Base-by-base conservation (phyloP, 2,888 invertebrate genomes). In the Polylopha cassiicola region DNA sequence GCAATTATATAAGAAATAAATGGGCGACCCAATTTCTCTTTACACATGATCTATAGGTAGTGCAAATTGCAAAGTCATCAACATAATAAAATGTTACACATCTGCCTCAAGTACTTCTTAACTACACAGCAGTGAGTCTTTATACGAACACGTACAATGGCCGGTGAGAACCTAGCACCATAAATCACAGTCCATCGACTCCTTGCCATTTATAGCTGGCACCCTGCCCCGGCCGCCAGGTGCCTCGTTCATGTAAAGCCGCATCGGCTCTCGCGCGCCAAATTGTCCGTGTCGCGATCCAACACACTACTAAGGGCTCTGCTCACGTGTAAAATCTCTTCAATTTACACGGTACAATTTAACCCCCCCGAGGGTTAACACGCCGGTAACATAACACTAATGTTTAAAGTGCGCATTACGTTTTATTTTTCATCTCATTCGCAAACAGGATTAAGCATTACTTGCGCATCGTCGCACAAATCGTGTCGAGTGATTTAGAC, bases 281-380 rank as follows among this genome's bases (percentile, higher is more conserved):
- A 82, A 82, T 81, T 81, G 78, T 63, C 79, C 78, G 72, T 77
- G 73, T 74, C 70, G 65, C 71, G 67, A 78, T 73, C 71, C 65
- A 63, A 63, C 68, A 69, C 76, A 80, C 77, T 73, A 66, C 73
- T 75, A 77, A 60, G 78, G 77, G 65, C 57, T 72, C 73, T 57
- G 57, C 55, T 77, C 79, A 73, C 69, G 73, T 74, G 73, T 73
- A 61, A 81, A 81, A 82, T 76, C 78, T 68, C 71, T 68, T 61
- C 69, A 71, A 75, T 74, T 74, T 73, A 73, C 61, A 72, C 68
- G 65, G 65, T 61, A 68, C 61, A 58, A 62, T 64, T 43, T 62
- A 61, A 67, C 65, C 65, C 61, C 57, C 43, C 46, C 43, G 51
- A 58, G 61, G 60, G 62, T 65, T 63, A 67, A 64, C 60, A 65